Conservation (phyloP, 2,888 invertebrate species). For the Miltochrista miniata region DNA sequence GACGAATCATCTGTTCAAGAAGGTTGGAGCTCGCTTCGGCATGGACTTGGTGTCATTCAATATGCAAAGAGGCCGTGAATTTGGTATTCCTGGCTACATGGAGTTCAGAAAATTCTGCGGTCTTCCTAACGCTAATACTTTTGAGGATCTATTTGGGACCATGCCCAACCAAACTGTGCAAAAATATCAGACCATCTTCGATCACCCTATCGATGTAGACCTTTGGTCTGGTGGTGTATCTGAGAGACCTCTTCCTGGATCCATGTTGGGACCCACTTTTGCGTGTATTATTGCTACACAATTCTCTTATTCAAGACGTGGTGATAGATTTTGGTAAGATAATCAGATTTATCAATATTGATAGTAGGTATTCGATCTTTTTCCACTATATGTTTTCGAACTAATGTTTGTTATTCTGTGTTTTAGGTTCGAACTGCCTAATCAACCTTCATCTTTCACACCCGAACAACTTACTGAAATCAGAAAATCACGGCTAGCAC, state of each 20-base stretch:
- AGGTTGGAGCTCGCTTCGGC: constrained; percentile 89
- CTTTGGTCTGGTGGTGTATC: constrained; percentile 97
- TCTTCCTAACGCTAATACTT: constrained; percentile 89
- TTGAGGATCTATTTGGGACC: constrained; percentile 92
- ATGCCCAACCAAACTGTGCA: constrained; percentile 95
- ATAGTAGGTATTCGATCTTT: background rate
- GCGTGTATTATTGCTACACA: constrained; percentile 97
- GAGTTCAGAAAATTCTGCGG: constrained; percentile 96
- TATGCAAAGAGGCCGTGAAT: constrained; percentile 96
- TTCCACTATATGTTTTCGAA: background rate
- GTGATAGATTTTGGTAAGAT: constrained; percentile 94
- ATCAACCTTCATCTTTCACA: constrained; percentile 96
- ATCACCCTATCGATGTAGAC: constrained; percentile 96
- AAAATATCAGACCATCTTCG: constrained; percentile 92
- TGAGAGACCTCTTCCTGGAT: constrained; percentile 94
- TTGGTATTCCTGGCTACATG: constrained; percentile 96
- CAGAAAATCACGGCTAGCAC: constrained; percentile 90
- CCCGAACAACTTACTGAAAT: constrained; percentile 93
- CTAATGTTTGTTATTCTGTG: background rate
- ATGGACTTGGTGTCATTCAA: constrained; percentile 96
- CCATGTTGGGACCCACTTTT: constrained; percentile 97
- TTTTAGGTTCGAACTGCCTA: constrained; percentile 91
- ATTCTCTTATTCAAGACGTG: constrained; percentile 93
- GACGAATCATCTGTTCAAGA: constrained; percentile 96
- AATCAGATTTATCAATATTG: background rate